phyloP scores from a whole-genome alignment of 1,140 invertebrate species.

The Hylyphantes graminicola region DNA sequence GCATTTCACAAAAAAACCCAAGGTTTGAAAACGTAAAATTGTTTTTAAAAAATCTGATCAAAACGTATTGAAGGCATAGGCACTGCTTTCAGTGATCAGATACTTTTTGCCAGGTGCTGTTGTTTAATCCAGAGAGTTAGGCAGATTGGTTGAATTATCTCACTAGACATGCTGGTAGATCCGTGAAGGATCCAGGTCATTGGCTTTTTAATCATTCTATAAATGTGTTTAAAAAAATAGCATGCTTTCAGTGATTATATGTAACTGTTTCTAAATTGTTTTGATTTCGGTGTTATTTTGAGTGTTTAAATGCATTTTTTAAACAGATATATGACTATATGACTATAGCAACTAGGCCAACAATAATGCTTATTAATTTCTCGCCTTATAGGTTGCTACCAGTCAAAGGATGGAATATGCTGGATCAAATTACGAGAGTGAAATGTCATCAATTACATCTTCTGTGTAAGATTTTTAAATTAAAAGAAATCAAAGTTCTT shows the following conservation, averaged over 20 bases:
- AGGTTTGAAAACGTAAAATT: too few relatives aligned
- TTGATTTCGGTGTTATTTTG: background rate
- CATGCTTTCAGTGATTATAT: background rate
- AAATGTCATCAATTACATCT: slow-evolving; percentile 8
- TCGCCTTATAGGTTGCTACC: slow-evolving; percentile 2
- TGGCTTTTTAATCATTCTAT: background rate
- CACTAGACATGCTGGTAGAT: too few relatives aligned
- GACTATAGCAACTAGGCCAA: background rate
- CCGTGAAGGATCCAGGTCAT: too few relatives aligned
- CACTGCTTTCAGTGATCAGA: too few relatives aligned
- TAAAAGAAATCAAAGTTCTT: background rate
- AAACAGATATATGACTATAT: background rate
- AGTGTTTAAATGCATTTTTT: background rate
- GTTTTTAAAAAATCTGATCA: too few relatives aligned
- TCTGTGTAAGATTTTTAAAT: slow-evolving; percentile 27
- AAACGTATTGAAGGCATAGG: too few relatives aligned
- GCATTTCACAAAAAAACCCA: too few relatives aligned
- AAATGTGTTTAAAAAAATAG: background rate
- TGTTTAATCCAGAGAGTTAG: too few relatives aligned
- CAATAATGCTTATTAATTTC: background rate
- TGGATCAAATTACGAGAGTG: slow-evolving; percentile 25
- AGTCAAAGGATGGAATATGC: background rate
- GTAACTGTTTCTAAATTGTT: background rate
- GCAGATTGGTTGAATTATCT: too few relatives aligned
- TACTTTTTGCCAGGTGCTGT: too few relatives aligned